Conservation (phyloP, 1,140 invertebrate genomes). For the Heliconius congener region DNA sequence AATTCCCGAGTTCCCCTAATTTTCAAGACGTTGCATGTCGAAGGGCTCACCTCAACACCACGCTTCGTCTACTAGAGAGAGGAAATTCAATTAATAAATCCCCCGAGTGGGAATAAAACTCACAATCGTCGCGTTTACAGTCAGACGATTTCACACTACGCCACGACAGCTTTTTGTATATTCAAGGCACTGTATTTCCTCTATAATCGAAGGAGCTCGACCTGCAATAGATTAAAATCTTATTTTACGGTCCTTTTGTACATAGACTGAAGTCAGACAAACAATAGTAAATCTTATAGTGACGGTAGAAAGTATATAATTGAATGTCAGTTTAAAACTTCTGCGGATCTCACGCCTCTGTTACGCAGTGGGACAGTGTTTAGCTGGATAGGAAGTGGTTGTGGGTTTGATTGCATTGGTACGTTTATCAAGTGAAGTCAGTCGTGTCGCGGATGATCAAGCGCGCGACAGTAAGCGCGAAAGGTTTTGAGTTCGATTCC, state of each 20-base stretch:
- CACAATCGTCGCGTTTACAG: background rate
- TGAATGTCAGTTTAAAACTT: background rate
- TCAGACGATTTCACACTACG: background rate
- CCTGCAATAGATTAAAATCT: constrained; percentile 29
- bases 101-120: too few relatives aligned
- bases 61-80: background rate
- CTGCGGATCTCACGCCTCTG: too few relatives aligned
- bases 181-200: background rate
- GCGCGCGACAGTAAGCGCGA: too few relatives aligned
- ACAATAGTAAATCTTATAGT: background rate
- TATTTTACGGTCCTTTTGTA: constrained; percentile 25
- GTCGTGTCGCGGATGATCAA: too few relatives aligned
- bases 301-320: background rate
- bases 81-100: background rate
- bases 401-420: too few relatives aligned
- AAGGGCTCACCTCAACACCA: background rate
- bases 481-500: background rate
- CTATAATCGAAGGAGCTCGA: constrained; percentile 3
- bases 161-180: background rate
- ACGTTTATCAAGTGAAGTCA: too few relatives aligned
- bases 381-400: too few relatives aligned
- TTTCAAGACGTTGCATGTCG: too few relatives aligned
- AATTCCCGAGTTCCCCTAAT: too few relatives aligned
- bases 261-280: background rate
- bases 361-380: too few relatives aligned